Percentiles rank a stretch among this genome's conserved stretches.
Conservation (phyloP, 2,113 vertebrate species). For the Andinoacara biseriatus region DNA sequence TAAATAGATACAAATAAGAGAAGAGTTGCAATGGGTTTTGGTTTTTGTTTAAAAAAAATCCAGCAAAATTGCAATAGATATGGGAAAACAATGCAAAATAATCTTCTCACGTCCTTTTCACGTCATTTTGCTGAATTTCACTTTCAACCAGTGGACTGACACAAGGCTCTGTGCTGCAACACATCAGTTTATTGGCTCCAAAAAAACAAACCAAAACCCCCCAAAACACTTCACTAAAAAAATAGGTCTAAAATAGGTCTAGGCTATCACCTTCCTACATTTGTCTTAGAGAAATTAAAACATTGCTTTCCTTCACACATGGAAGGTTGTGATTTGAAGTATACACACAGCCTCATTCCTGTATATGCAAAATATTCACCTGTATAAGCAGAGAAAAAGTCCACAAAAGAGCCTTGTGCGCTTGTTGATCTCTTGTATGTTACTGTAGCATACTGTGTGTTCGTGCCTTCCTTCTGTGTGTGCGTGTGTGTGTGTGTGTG, state of each 20-base stretch:
- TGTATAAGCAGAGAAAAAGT: background rate
- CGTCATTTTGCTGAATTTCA: background rate
- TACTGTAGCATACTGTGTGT: constrained; percentile 13
- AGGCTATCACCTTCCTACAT: background rate
- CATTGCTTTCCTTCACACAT: background rate
- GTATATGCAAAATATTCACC: constrained; percentile 1
- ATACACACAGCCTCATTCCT: background rate
- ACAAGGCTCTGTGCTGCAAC: background rate
- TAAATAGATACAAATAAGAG: background rate
- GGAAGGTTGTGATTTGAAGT: background rate
- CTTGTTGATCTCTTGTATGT: background rate
- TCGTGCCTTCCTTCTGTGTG: constrained; percentile 9
- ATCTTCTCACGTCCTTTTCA: background rate
- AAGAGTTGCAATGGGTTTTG: background rate
- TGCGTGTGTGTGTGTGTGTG: background rate
- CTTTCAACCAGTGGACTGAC: background rate
- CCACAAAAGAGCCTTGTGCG: constrained; percentile 6
- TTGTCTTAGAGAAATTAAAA: background rate
- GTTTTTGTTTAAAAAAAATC: background rate
- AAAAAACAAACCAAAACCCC: background rate
- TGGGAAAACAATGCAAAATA: background rate
- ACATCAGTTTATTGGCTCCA: background rate
- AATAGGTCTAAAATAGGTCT: background rate
- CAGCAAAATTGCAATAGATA: background rate
- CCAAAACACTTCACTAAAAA: background rate